Evolutionary conservation across 2,888 invertebrate species (phyloP).

Genomic region (Brenthis daphne): DNA sequence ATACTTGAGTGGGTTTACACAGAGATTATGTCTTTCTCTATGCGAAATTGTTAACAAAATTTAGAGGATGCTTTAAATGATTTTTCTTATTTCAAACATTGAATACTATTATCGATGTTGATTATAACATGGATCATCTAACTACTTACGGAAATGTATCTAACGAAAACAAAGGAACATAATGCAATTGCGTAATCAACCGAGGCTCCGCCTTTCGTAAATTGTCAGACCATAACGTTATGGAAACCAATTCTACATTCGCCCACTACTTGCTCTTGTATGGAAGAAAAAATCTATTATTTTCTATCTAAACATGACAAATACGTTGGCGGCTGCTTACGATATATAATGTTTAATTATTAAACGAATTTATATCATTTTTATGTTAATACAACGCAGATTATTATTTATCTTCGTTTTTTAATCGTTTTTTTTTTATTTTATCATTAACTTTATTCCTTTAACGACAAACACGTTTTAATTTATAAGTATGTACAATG

Average conservation of each 20-base stretch:
- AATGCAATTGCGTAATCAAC: constrained; percentile 48
- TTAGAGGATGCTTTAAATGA: too few relatives aligned
- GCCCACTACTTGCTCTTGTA: constrained; percentile 61
- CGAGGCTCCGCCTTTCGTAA: constrained; percentile 47
- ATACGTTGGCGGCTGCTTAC: constrained; percentile 45
- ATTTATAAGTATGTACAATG: too few relatives aligned
- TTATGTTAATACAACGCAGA: too few relatives aligned
- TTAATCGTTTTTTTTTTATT: too few relatives aligned
- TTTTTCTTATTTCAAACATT: not conserved
- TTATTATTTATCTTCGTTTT: too few relatives aligned
- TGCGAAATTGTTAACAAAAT: too few relatives aligned
- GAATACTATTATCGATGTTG: not conserved
- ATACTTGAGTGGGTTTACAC: fast-evolving
- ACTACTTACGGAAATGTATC: constrained; percentile 10
- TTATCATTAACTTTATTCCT: too few relatives aligned
- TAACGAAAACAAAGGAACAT: constrained; percentile 33
- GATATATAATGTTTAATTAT: not conserved
- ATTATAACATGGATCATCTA: constrained; percentile 1
- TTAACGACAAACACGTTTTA: too few relatives aligned
- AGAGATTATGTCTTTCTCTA: too few relatives aligned
- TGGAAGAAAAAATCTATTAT: constrained; percentile 45
- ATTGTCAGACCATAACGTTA: constrained; percentile 45
- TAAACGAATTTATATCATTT: not conserved
- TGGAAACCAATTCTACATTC: constrained; percentile 50
- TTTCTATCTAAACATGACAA: constrained; percentile 51